Conservation (phyloP, 2,113 vertebrate genomes). For the Pedionomus torquatus region DNA sequence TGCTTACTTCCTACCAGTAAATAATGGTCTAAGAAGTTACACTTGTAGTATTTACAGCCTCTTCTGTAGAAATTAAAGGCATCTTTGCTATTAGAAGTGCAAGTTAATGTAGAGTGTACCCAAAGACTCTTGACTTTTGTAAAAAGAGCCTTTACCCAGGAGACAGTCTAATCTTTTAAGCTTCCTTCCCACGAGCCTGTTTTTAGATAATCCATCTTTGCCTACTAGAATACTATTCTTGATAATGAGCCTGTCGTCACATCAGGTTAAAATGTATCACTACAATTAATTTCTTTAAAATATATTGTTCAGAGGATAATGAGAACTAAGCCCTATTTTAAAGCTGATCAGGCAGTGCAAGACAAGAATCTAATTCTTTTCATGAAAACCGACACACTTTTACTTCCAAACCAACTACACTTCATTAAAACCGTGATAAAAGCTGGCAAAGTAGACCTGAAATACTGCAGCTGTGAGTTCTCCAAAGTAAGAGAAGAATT, state of each 20-base stretch:
- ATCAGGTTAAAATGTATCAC: constrained; percentile 71
- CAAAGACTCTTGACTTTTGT: constrained; percentile 28
- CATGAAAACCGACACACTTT: constrained; percentile 60
- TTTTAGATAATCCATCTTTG: constrained; percentile 61
- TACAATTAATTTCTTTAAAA: constrained; percentile 70
- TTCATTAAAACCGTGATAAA: constrained; percentile 73
- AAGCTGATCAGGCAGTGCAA: constrained; percentile 9
- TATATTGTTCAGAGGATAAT: constrained; percentile 67
- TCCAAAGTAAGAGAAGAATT: constrained; percentile 50
- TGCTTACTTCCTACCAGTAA: not conserved
- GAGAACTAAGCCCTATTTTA: constrained; percentile 51
- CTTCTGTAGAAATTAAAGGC: not conserved
- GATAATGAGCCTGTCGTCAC: constrained; percentile 65
- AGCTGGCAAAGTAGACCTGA: constrained; percentile 43
- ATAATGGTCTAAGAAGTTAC: not conserved
- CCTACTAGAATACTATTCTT: constrained; percentile 56
- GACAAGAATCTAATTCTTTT: constrained; percentile 69
- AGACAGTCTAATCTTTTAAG: constrained; percentile 52
- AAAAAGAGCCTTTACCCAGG: constrained; percentile 19
- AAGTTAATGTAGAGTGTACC: not conserved
- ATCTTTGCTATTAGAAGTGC: not conserved
- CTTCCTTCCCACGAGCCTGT: constrained; percentile 10
- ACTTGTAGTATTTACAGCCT: not conserved
- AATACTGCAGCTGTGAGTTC: constrained; percentile 60
- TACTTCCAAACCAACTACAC: constrained; percentile 64